These are phyloP conservation scores for Platypus cylindrus DNA, from an alignment of 2,888 invertebrate species.

Conservation along the genomic window DNA sequence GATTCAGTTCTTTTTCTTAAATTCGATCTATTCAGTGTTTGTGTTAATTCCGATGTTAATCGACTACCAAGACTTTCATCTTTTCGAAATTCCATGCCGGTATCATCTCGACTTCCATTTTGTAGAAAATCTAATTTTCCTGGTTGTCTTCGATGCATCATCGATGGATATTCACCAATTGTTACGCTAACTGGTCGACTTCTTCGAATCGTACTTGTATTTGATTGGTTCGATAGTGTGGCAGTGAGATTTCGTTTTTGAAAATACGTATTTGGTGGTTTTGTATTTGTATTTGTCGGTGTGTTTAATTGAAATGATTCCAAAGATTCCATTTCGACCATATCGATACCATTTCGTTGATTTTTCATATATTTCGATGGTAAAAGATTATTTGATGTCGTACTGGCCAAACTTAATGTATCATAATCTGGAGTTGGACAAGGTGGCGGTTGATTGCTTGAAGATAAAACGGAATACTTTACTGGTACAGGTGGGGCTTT, in stretches of 20 bases:
- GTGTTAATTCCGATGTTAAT: slow-evolving; percentile 59
- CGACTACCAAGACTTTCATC: slow-evolving; percentile 47
- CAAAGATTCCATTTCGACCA: slow-evolving; percentile 62
- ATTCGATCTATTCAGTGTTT: slow-evolving; percentile 66
- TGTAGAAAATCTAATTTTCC: slow-evolving; percentile 58
- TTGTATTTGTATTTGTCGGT: slow-evolving; percentile 46
- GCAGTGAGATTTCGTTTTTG: slow-evolving; percentile 24
- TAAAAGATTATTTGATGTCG: slow-evolving; percentile 18
- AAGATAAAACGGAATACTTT: slow-evolving; percentile 30
- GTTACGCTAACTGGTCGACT: slow-evolving; percentile 52
- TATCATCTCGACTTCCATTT: slow-evolving; percentile 22
- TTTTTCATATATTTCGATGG: slow-evolving; percentile 16
- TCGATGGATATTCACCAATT: slow-evolving; percentile 53
- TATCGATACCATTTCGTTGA: slow-evolving; percentile 22
- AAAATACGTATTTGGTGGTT: slow-evolving; percentile 59
- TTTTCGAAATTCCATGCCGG: slow-evolving; percentile 5
- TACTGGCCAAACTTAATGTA: slow-evolving; percentile 32
- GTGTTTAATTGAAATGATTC: slow-evolving; percentile 62
- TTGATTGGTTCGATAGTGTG: slow-evolving; percentile 7
- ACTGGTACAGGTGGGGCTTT: slow-evolving; percentile 33
- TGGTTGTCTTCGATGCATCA: slow-evolving; percentile 50
- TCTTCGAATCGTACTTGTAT: slow-evolving; percentile 25
- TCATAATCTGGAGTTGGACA: slow-evolving; percentile 45
- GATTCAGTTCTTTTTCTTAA: slow-evolving; percentile 59
- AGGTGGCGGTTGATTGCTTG: slow-evolving; percentile 31